Conservation (phyloP, 2,797 vertebrate species). For the Spinus pinus region DNA sequence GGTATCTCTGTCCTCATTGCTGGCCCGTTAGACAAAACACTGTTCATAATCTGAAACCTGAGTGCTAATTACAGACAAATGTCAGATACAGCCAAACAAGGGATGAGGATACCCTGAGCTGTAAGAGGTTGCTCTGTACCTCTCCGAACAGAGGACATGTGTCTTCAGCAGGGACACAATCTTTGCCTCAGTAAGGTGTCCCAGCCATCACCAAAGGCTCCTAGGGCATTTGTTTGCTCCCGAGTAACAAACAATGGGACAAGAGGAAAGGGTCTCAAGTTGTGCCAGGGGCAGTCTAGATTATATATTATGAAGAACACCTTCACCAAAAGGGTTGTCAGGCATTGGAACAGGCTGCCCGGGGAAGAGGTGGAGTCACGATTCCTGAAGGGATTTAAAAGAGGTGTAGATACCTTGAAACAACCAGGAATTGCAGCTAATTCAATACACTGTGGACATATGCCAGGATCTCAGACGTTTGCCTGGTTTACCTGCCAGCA, state of each 20-base stretch:
- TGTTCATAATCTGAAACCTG: background rate
- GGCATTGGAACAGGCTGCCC: background rate
- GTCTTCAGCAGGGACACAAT: background rate
- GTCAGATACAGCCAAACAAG: background rate
- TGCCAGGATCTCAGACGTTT: rapidly evolving
- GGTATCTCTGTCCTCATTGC: background rate
- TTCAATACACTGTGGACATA: background rate
- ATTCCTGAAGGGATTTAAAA: background rate
- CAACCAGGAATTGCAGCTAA: background rate
- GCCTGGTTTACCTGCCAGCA: background rate
- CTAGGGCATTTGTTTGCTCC: background rate
- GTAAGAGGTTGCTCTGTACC: background rate
- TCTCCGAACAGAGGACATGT: rapidly evolving
- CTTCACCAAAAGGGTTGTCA: background rate
- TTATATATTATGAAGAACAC: background rate
- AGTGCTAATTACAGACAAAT: background rate
- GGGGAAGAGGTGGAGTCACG: background rate
- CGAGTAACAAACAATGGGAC: background rate
- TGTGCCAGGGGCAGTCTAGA: background rate
- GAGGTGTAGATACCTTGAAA: background rate
- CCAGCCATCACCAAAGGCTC: background rate
- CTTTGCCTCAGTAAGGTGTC: background rate
- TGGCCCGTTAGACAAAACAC: background rate
- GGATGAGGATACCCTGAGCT: background rate
- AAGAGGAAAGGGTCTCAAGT: background rate